These are phyloP conservation scores for Melanotaenia maccullochi DNA, from an alignment of 2,797 vertebrate genomes.

Conservation along the genomic window DNA sequence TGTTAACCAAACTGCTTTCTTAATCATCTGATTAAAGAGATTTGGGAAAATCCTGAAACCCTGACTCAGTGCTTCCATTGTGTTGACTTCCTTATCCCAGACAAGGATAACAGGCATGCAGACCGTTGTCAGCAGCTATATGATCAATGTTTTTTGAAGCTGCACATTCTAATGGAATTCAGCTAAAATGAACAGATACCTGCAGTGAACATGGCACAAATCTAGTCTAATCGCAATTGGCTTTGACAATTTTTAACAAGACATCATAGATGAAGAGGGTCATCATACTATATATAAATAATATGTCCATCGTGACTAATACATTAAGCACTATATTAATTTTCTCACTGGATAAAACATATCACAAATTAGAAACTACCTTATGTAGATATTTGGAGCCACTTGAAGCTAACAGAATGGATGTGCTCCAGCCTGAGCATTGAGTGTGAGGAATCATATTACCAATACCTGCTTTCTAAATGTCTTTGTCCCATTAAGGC, in stretches of 20 bases:
- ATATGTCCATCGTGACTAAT: background rate
- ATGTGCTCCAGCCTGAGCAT: slow-evolving; percentile 23
- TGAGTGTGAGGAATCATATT: slow-evolving; percentile 61
- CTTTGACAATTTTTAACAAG: background rate
- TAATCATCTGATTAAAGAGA: slow-evolving; percentile 5
- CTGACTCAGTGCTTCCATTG: slow-evolving; percentile 63
- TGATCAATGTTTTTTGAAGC: slow-evolving; percentile 14
- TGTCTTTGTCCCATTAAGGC: slow-evolving; percentile 67
- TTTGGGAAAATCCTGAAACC: slow-evolving; percentile 40
- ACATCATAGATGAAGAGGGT: background rate
- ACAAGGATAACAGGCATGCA: slow-evolving; percentile 18
- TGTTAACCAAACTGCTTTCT: background rate
- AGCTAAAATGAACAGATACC: slow-evolving; percentile 7
- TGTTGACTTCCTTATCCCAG: slow-evolving; percentile 52
- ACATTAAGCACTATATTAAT: background rate
- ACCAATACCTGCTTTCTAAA: slow-evolving; percentile 73
- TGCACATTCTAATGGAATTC: slow-evolving; percentile 17
- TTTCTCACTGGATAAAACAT: background rate
- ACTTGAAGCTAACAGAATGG: slow-evolving; percentile 24
- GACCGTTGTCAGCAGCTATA: slow-evolving; percentile 18
- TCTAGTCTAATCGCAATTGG: background rate
- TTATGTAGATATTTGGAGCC: slow-evolving; percentile 1
- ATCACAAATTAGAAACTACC: slow-evolving; percentile 12
- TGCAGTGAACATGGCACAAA: background rate
- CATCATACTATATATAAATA: background rate